Evolutionary conservation across 2,888 invertebrate genomes (phyloP).

Genomic region (Oxytorus armatus): DNA sequence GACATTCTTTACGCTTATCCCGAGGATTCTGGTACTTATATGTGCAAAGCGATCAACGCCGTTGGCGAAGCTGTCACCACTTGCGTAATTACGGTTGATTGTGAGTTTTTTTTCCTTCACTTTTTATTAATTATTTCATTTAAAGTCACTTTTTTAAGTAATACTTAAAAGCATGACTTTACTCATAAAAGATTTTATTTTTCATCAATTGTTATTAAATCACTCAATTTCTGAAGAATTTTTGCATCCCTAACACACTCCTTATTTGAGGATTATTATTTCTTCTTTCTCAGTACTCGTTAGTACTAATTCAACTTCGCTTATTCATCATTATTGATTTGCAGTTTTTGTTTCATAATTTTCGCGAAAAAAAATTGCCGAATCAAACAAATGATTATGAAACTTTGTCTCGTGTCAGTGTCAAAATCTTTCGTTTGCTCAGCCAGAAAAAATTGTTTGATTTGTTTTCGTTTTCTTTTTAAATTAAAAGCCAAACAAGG

Average conservation of each 20-base stretch:
- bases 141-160: neutral
- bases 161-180: too few relatives aligned
- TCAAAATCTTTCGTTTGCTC: conserved; percentile 42
- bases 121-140: neutral
- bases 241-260: too few relatives aligned
- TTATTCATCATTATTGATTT: too few relatives aligned
- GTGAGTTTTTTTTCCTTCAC: conserved; percentile 85
- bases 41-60: conserved; percentile 97
- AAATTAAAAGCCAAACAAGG: conserved; percentile 90
- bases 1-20: conserved; percentile 98
- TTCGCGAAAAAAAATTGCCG: too few relatives aligned
- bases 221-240: too few relatives aligned
- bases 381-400: conserved; percentile 1
- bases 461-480: conserved; percentile 36
- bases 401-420: conserved; percentile 9
- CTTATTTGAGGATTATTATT: too few relatives aligned
- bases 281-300: too few relatives aligned
- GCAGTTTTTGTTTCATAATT: too few relatives aligned
- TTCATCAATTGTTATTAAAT: too few relatives aligned
- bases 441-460: conserved; percentile 31
- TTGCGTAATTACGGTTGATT: conserved; percentile 94
- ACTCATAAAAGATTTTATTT: too few relatives aligned
- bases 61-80: conserved; percentile 98
- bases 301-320: too few relatives aligned
- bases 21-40: conserved; percentile 98